phyloP scores from a whole-genome alignment of 2,113 vertebrate species.

The Donacobius atricapilla region DNA sequence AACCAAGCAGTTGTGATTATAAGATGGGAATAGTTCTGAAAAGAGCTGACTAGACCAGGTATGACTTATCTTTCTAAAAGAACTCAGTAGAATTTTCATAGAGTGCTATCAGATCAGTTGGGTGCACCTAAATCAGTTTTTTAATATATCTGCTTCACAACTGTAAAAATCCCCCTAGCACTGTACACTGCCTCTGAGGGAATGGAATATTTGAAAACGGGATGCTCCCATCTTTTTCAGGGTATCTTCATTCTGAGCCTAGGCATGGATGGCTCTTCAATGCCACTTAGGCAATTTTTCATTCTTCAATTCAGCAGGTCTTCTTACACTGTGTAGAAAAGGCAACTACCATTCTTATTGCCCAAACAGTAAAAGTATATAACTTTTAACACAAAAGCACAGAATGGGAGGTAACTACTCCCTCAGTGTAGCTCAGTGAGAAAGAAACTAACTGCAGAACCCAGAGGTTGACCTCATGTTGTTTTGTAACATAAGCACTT shows the following conservation, averaged over 20 bases:
- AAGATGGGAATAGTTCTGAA: background rate
- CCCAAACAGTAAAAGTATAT: background rate
- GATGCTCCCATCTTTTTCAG: background rate
- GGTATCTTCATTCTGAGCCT: background rate
- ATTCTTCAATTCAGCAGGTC: background rate
- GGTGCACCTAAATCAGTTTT: background rate
- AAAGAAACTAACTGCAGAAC: constrained; percentile 15
- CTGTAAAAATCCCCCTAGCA: background rate
- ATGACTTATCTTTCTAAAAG: background rate
- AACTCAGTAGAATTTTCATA: background rate
- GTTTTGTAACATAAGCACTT: constrained; percentile 74
- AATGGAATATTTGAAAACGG: background rate
- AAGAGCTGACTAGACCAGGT: background rate
- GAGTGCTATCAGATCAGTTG: background rate
- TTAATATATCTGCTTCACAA: background rate
- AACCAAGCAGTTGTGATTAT: background rate
- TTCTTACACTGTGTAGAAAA: background rate
- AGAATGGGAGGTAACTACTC: background rate
- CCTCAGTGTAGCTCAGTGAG: background rate
- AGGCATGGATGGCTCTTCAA: background rate
- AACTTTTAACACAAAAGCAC: background rate
- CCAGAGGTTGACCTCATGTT: constrained; percentile 26
- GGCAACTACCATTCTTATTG: background rate
- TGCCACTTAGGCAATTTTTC: background rate
- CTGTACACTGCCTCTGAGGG: background rate